These are phyloP conservation scores for Astatoreochromis straeleni DNA, from an alignment of 2,113 vertebrate species.

Conservation along the genomic window DNA sequence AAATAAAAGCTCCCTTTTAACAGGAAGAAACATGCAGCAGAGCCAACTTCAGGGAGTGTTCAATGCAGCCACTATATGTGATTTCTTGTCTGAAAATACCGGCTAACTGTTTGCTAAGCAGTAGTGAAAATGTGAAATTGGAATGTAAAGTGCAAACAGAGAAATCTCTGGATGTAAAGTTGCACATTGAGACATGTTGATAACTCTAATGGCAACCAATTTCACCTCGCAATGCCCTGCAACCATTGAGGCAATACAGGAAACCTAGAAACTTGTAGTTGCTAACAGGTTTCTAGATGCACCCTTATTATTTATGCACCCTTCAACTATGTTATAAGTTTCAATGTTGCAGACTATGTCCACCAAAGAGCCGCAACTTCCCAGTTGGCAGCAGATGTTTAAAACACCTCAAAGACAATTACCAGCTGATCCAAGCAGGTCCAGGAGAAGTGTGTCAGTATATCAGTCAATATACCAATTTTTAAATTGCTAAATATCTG, in stretches of 20 bases:
- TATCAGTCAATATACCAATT: not conserved
- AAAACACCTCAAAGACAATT: not conserved
- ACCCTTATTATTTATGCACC: not conserved
- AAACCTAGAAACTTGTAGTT: not conserved
- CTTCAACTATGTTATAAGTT: not conserved
- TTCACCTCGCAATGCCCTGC: not conserved
- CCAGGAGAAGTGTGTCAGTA: not conserved
- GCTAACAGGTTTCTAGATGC: not conserved
- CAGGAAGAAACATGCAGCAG: not conserved
- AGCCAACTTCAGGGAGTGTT: not conserved
- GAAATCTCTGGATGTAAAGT: not conserved
- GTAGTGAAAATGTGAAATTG: not conserved
- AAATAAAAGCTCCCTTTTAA: not conserved
- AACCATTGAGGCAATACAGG: not conserved
- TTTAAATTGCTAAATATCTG: not conserved
- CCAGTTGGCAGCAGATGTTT: not conserved
- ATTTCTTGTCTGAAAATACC: not conserved
- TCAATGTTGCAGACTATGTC: rapidly evolving
- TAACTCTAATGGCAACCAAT: not conserved
- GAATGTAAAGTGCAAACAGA: not conserved
- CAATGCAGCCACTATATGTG: not conserved
- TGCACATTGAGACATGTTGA: not conserved
- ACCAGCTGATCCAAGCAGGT: not conserved
- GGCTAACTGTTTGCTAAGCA: not conserved
- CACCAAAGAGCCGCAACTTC: not conserved